phyloP scores from a whole-genome alignment of 2,797 vertebrate genomes.

The Acrocephalus scirpaceus region DNA sequence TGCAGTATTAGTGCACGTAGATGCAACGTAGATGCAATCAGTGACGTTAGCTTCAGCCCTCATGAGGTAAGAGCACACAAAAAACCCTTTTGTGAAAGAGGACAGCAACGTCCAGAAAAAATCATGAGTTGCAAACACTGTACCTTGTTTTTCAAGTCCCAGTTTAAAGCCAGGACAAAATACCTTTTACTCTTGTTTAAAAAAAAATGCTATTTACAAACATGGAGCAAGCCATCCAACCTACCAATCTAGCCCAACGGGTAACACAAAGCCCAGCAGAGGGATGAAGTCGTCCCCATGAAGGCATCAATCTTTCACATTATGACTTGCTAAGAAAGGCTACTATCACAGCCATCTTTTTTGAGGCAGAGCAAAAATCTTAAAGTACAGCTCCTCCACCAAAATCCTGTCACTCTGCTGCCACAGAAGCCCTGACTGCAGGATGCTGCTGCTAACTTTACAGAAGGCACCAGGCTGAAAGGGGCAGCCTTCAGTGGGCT shows the following conservation, averaged over 20 bases:
- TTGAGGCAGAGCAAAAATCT: neutral
- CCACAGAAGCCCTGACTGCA: neutral
- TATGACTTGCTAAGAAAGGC: neutral
- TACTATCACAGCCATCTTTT: neutral
- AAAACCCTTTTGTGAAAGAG: neutral
- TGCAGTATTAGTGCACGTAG: neutral
- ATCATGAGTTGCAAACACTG: neutral
- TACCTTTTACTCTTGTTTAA: neutral
- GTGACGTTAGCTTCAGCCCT: neutral
- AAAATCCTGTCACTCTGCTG: neutral
- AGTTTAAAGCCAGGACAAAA: neutral
- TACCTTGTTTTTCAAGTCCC: neutral
- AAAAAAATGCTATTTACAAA: neutral
- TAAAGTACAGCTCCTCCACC: neutral
- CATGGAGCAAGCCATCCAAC: neutral
- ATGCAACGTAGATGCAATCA: neutral
- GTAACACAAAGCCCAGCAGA: neutral
- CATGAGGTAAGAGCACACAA: fast-evolving
- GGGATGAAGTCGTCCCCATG: fast-evolving
- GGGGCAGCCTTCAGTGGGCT: neutral
- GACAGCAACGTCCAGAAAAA: fast-evolving
- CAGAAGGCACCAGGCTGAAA: neutral
- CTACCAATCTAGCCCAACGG: neutral
- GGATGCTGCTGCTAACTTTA: neutral
- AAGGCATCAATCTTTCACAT: neutral